These are phyloP conservation scores for Harpagoxenus sublaevis DNA, from an alignment of 2,888 invertebrate species.

Conservation along the genomic window DNA sequence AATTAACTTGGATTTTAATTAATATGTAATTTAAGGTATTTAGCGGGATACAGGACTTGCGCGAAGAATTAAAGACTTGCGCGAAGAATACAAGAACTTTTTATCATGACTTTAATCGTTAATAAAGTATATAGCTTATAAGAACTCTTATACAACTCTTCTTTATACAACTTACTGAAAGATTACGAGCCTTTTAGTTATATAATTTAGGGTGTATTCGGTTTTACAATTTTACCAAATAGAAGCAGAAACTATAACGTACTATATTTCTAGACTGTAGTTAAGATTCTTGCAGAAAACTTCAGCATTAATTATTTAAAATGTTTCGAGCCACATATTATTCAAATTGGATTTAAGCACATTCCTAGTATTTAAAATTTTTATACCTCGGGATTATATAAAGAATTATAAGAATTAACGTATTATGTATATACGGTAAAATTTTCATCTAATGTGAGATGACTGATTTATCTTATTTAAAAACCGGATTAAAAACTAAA, in stretches of 20 bases:
- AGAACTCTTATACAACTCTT: not conserved
- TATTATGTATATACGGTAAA: not conserved
- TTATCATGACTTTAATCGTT: not conserved
- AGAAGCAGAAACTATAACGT: not conserved
- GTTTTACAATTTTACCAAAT: slow-evolving; percentile 14
- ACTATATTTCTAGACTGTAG: not conserved
- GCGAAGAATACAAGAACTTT: not conserved
- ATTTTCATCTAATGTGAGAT: not conserved
- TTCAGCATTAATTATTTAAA: slow-evolving; percentile 6
- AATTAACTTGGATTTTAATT: slow-evolving; percentile 14
- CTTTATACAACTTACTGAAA: slow-evolving; percentile 7
- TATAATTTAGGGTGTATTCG: not conserved
- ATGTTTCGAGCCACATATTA: not conserved
- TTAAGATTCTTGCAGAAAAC: not conserved
- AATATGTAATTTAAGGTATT: slow-evolving; percentile 6
- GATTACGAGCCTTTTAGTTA: slow-evolving; percentile 1
- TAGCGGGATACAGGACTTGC: not conserved
- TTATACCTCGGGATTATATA: not conserved
- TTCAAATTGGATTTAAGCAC: not conserved
- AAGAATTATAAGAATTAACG: not conserved
- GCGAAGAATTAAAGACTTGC: not conserved
- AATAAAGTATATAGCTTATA: not conserved
- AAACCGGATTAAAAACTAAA: slow-evolving; percentile 15
- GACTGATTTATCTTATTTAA: not conserved
- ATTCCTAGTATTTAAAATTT: not conserved